Base-by-base conservation (phyloP, 2,797 vertebrate genomes). In the Apodemus agrarius region DNA sequence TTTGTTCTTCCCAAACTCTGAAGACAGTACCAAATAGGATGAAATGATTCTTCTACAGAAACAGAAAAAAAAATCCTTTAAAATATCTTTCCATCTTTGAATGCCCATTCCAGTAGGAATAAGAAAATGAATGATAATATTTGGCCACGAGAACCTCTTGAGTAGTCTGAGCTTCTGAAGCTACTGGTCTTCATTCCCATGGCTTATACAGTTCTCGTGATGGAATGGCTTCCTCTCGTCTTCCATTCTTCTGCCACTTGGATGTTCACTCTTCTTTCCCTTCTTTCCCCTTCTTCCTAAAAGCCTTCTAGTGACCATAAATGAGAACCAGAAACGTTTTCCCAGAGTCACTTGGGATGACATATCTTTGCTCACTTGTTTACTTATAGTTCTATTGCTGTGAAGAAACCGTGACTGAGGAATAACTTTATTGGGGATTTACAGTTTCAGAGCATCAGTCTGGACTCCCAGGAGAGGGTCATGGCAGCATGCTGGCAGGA, bases 1-100 rank as follows among this genome's bases (percentile, higher is more conserved):
- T 34, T 92, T 79, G 52, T 26, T 69, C 76, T 21, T 91, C 67
- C 61, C 74, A 81, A 95, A 90, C 31, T 90, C 65, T 94, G 74
- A 88, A 69, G 49, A 86, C 3, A 81, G 37, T 76, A 61, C 14
- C 63, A 85, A 78, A 34, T 61, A 13, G 12, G 12, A 54, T 43
- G 61, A 93, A 84, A 63, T 1, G 0, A 7, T 67, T 93, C 2
- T 31, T 87, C 4, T 19, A 1, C n/a, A 89, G 12, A 80, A 93
- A 69, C 2, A 76, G 83, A 84, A 65, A 91, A 69, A 37, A 1
- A 72, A 43, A 0, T 21, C 11, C 17, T 37, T 90, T 85, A 19
- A 91, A 78, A 9, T 49, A 34, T 52, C 31, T 92, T 82, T 61
- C 16, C 37, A 46, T 59, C 46, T 72, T 75, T 24, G 43, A 17